Conservation (phyloP, 2,113 vertebrate genomes). For the Poeciliopsis occidentalis region DNA sequence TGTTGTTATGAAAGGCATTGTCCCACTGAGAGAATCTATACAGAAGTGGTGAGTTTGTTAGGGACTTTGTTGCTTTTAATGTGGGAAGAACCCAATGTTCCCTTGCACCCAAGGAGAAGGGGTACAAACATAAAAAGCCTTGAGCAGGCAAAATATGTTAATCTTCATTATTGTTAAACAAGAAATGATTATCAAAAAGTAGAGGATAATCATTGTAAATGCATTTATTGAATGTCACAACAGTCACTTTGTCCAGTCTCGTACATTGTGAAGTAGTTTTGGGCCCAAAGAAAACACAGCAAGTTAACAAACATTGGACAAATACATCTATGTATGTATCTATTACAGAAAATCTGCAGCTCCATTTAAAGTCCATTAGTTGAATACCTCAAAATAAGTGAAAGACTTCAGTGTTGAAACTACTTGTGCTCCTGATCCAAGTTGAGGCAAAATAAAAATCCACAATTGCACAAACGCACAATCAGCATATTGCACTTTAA, state of each 20-base stretch:
- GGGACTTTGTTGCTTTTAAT: not conserved
- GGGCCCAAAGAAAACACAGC: constrained; percentile 67
- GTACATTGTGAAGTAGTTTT: constrained; percentile 45
- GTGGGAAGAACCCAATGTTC: not conserved
- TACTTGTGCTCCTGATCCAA: not conserved
- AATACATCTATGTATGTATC: not conserved
- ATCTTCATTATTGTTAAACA: not conserved
- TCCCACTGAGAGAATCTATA: not conserved
- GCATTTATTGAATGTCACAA: constrained; percentile 41
- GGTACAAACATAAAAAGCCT: not conserved
- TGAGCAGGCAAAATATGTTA: too few species aligned
- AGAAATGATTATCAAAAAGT: not conserved
- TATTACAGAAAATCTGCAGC: not conserved
- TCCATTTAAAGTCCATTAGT: not conserved
- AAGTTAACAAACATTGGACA: constrained; percentile 49
- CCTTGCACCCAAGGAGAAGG: not conserved
- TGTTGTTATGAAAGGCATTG: not conserved
- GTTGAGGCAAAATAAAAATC: not conserved
- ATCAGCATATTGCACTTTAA: not conserved
- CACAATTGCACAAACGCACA: constrained; percentile 4
- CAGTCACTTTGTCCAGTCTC: constrained; percentile 36
- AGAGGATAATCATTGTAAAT: not conserved
- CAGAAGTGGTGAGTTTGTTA: too few species aligned
- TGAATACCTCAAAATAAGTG: not conserved
- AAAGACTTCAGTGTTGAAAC: not conserved